A percentile compares a stretch with the other conserved stretches of the same genome.
These are phyloP conservation scores for Sarcophaga caerulescens DNA, from an alignment of 2,888 invertebrate species.

Conservation along the genomic window DNA sequence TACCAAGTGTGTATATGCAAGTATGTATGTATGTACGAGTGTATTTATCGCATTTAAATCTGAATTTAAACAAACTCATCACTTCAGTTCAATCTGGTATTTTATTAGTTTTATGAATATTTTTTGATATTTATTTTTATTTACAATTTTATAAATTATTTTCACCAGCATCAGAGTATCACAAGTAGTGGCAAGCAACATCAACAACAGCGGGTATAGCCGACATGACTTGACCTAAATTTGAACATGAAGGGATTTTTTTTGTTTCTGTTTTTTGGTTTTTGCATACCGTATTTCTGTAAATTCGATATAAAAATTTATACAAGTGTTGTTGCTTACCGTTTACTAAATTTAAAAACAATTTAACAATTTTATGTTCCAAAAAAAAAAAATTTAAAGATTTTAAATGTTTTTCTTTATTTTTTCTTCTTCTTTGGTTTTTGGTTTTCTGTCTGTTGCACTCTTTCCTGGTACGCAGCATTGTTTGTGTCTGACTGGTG, in stretches of 20 bases:
- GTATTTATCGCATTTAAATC: slow-evolving; percentile 34
- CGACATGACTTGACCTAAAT: slow-evolving; percentile 70
- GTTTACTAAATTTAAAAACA: slow-evolving; percentile 73
- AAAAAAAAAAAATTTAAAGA: slow-evolving; percentile 26
- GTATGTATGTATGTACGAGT: background rate
- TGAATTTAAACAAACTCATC: slow-evolving; percentile 45
- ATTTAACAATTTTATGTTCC: slow-evolving; percentile 72
- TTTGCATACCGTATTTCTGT: slow-evolving; percentile 45
- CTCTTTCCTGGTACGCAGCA: background rate
- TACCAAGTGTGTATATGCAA: background rate
- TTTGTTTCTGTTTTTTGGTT: slow-evolving; percentile 30
- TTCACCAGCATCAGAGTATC: slow-evolving; percentile 34
- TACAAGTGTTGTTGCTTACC: slow-evolving; percentile 68
- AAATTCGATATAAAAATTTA: slow-evolving; percentile 70
- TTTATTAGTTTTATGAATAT: slow-evolving; percentile 31
- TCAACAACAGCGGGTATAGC: slow-evolving; percentile 36
- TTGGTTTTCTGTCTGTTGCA: background rate
- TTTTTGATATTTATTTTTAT: background rate
- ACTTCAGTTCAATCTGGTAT: slow-evolving; percentile 23
- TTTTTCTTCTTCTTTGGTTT: slow-evolving; percentile 4
- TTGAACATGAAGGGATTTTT: slow-evolving; percentile 51
- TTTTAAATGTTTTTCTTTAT: slow-evolving; percentile 27
- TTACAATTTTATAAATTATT: slow-evolving; percentile 21
- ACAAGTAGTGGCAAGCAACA: background rate
- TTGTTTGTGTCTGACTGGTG: slow-evolving; percentile 38